Evolutionary conservation across 2,113 vertebrate genomes (phyloP).

Genomic region (Perognathus longimembris): DNA sequence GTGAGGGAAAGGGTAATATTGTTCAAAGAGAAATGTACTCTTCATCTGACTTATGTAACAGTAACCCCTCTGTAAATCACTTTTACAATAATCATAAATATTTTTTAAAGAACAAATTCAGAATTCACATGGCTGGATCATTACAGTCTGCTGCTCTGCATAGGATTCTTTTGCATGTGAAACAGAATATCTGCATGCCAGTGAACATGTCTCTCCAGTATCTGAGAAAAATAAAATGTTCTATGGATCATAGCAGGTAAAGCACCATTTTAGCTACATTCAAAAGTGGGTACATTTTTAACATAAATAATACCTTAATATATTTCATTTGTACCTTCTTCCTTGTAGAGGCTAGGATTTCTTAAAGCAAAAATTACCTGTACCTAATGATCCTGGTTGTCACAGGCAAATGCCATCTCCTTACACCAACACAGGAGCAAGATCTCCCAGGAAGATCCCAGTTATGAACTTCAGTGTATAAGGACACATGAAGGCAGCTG

Average conservation of each 20-base stretch:
- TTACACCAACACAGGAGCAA: constrained; percentile 17
- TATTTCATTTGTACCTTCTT: neutral
- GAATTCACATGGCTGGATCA: neutral
- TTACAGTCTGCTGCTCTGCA: neutral
- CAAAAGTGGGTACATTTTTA: neutral
- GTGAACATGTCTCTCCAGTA: neutral
- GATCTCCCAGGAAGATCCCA: neutral
- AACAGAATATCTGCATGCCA: neutral
- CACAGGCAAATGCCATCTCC: constrained; percentile 12
- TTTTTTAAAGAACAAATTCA: neutral
- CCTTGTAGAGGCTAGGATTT: neutral
- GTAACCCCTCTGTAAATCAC: too few relatives aligned
- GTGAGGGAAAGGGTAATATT: too few relatives aligned
- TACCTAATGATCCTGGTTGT: neutral
- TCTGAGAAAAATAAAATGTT: constrained; percentile 27
- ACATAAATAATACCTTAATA: neutral
- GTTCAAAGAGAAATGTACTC: too few relatives aligned
- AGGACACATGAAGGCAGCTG: constrained; percentile 56
- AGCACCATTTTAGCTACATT: neutral
- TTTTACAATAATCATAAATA: too few relatives aligned
- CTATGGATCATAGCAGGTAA: neutral
- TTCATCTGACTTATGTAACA: too few relatives aligned
- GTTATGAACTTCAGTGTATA: constrained; percentile 17
- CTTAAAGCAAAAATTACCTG: neutral
- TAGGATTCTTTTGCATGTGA: neutral